These are phyloP conservation scores for Zapornia atra DNA, from an alignment of 2,113 vertebrate genomes.

Conservation along the genomic window DNA sequence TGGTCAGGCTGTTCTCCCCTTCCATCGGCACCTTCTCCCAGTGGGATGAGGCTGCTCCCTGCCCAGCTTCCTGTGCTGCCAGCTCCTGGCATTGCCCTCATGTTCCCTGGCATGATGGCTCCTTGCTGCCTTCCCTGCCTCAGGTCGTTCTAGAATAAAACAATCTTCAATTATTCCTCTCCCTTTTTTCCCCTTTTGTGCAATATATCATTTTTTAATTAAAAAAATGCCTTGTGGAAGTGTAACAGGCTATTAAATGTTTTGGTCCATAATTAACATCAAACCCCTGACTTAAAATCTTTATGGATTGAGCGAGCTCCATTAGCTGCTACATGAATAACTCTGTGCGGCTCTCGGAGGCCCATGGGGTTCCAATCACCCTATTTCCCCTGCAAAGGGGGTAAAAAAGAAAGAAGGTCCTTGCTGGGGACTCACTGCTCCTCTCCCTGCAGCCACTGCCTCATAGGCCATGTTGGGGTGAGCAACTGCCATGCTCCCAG, in stretches of 20 bases:
- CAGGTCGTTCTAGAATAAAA: slow-evolving; percentile 42
- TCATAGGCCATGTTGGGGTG: rapidly evolving
- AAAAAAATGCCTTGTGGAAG: slow-evolving; percentile 74
- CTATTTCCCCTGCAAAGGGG: not conserved
- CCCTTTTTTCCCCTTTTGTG: not conserved
- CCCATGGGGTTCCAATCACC: not conserved
- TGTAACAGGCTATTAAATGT: slow-evolving; percentile 68
- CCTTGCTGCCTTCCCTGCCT: not conserved
- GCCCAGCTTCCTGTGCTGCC: rapidly evolving
- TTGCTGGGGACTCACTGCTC: not conserved
- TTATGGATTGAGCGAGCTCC: slow-evolving; percentile 1
- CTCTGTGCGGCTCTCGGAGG: rapidly evolving
- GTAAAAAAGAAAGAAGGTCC: not conserved
- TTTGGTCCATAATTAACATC: slow-evolving; percentile 78
- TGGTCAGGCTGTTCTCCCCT: not conserved
- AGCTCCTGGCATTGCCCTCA: not conserved
- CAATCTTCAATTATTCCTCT: slow-evolving; percentile 66
- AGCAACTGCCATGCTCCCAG: not conserved
- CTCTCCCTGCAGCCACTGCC: not conserved
- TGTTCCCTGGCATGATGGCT: rapidly evolving
- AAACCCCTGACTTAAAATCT: slow-evolving; percentile 61
- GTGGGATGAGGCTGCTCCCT: not conserved
- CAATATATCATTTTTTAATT: slow-evolving; percentile 78
- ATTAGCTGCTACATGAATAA: slow-evolving; percentile 16
- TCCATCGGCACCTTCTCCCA: not conserved